Conservation (phyloP, 2,113 vertebrate genomes). For the Aptenodytes forsteri region DNA sequence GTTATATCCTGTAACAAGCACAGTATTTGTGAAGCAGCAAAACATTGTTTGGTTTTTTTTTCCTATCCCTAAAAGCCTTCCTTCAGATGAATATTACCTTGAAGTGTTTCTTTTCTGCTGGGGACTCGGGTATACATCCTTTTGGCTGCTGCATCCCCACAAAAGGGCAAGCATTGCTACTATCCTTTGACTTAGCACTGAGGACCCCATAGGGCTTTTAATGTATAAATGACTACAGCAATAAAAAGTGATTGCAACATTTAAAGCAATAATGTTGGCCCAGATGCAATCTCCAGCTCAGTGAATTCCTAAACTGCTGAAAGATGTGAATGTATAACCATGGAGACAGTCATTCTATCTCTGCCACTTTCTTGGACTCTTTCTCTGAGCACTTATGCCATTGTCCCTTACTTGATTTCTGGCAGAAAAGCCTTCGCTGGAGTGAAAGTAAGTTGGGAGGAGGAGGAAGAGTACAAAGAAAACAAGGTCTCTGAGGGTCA, state of each 20-base stretch:
- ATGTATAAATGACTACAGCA: not conserved
- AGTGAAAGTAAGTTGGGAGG: not conserved
- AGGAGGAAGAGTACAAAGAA: not conserved
- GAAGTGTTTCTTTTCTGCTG: not conserved
- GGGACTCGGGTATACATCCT: not conserved
- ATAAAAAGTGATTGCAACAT: conserved; percentile 22
- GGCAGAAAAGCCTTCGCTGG: not conserved
- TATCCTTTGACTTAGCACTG: not conserved
- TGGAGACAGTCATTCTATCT: not conserved
- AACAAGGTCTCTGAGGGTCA: not conserved
- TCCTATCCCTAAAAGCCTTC: not conserved
- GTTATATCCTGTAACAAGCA: conserved; percentile 32
- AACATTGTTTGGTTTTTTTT: not conserved
- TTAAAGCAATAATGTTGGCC: conserved; percentile 3
- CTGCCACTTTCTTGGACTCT: not conserved
- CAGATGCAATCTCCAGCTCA: not conserved
- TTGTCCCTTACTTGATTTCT: not conserved
- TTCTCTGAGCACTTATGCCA: not conserved
- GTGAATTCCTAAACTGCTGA: not conserved
- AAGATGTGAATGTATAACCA: not conserved
- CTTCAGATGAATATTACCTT: not conserved
- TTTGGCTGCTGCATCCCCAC: not conserved
- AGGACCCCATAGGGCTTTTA: not conserved
- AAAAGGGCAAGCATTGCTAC: not conserved
- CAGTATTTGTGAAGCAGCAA: not conserved